These are phyloP conservation scores for Sciurus carolinensis DNA, from an alignment of 2,797 vertebrate species.

Conservation along the genomic window DNA sequence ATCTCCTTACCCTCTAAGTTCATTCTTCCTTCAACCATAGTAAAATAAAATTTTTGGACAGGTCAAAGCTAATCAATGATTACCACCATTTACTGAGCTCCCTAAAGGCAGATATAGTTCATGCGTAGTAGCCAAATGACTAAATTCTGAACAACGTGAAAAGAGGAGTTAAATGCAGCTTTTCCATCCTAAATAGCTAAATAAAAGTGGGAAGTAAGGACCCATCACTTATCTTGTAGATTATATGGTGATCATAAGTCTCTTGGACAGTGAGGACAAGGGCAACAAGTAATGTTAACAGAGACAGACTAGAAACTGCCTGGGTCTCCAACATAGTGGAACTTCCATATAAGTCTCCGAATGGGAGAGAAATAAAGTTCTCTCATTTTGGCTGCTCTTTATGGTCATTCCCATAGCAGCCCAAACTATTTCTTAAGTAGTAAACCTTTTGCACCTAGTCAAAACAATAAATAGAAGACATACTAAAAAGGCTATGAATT, in stretches of 20 bases:
- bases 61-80: neutral
- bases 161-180: neutral
- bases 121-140: neutral
- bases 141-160: neutral
- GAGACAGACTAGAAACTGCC: neutral
- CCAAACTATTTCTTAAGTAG: neutral
- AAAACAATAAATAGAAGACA: neutral
- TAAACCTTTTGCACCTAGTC: neutral
- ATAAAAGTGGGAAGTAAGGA: neutral
- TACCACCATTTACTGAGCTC: neutral
- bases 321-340: rapidly evolving
- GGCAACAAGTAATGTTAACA: neutral
- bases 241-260: neutral
- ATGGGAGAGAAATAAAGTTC: neutral
- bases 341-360: neutral
- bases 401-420: neutral
- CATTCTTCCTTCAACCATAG: neutral
- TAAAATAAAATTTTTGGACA: neutral
- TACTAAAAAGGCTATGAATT: neutral
- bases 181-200: neutral
- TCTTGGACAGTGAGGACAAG: neutral
- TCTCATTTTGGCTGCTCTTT: neutral
- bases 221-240: rapidly evolving
- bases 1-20: rapidly evolving
- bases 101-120: too few species aligned